Base-by-base conservation (phyloP, 2,113 vertebrate genomes). In the Spizaetus ornatus region DNA sequence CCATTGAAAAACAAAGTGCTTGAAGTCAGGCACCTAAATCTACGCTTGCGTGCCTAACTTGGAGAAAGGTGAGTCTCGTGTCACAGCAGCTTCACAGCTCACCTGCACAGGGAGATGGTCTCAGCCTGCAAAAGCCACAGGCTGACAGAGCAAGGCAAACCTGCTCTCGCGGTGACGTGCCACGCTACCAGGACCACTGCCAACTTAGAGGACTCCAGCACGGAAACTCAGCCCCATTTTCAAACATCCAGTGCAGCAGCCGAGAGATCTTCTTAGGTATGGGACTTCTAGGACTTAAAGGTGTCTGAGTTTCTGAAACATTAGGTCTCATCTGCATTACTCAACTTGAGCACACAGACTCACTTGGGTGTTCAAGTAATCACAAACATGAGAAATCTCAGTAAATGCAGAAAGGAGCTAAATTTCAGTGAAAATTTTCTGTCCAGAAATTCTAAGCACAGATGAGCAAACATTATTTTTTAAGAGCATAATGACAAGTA, bases 11-110 rank as follows among this genome's bases (percentile, higher is more conserved):
- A n/a, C 25, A 31, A 76, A 82, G 71, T 13, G 16, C 40, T 67
- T 67, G 1, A 78, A 48, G 52, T 38, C 59, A 73, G 78, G 31
- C 59, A 78, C 34, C 52, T 53, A 26, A 78, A 78, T 19, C 52
- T 78, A 29, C 0, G 1, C 34, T 31, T 36, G 6, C 1, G 0
- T 47, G 50, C 14, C 25, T 31, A 61, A 26, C 43, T 42, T 0
- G 0, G 52, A 77, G 63, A 29, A 47, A 42, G 16, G 22, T 25
- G 45, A 70, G 31, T 7, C 48, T 65, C 25, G 7, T 1, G 23
- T 14, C 70, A 8, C 66, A 77, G 83, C 58, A 63, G 48, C 62
- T 70, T 76, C 36, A 36, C n/a, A 81, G 62, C 16, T 86, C 91
- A 55, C 52, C 79, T 36, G 52, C 45, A 40, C 55, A n/a, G n/a